These are phyloP conservation scores for Piscicola geometra DNA, from an alignment of 2,888 invertebrate species.

Conservation along the genomic window DNA sequence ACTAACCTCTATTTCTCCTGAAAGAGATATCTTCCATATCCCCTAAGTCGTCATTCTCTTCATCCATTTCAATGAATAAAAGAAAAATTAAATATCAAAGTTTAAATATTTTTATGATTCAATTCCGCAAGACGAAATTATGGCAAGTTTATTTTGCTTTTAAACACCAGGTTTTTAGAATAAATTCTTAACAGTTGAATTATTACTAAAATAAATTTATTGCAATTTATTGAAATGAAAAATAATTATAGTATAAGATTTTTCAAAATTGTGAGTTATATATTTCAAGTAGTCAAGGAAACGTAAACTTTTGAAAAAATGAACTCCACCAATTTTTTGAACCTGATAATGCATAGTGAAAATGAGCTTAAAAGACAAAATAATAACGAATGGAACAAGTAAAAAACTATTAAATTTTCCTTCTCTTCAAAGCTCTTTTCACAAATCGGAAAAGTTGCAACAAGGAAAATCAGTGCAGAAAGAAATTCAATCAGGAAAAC, in stretches of 20 bases:
- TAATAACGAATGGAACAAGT: background rate
- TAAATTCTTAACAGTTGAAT: too few species aligned
- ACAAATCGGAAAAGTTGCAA: constrained; percentile 40
- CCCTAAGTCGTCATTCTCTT: constrained; percentile 6
- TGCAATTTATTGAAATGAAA: background rate
- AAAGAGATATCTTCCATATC: background rate
- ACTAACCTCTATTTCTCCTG: too few species aligned
- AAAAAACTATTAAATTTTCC: too few species aligned
- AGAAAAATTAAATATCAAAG: too few species aligned
- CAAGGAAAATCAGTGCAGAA: constrained; percentile 55
- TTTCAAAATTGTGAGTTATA: background rate
- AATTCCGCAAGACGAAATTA: too few species aligned
- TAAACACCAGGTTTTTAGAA: too few species aligned
- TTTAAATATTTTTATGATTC: too few species aligned
- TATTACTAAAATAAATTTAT: too few species aligned
- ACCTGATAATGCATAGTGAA: background rate
- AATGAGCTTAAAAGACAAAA: background rate
- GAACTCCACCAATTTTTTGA: background rate
- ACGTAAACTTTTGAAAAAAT: constrained; percentile 1
- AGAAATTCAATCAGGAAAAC: constrained; percentile 67
- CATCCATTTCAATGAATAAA: background rate
- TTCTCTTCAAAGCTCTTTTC: too few species aligned
- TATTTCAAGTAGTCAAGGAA: background rate
- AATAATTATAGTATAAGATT: background rate
- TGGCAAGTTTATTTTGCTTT: too few species aligned